Conservation (phyloP, 2,797 vertebrate genomes). For the Odontamblyopus lacepedii region DNA sequence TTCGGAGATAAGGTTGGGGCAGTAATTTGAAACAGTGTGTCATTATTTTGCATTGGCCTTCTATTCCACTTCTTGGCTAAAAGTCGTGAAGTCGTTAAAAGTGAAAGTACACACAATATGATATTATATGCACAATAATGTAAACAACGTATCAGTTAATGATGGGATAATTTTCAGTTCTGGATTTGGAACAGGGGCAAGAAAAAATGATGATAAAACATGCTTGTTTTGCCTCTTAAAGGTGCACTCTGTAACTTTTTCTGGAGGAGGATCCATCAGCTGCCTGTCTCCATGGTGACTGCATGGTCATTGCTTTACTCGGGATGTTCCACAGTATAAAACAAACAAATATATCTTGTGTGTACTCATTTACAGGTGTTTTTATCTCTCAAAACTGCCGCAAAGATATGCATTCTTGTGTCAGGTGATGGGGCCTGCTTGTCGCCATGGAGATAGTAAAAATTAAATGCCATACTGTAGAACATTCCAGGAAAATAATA, state of each 20-base stretch:
- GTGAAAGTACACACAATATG: neutral
- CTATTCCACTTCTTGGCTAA: conserved; percentile 37
- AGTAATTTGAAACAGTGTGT: conserved; percentile 58
- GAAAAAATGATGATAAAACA: neutral
- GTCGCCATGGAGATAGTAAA: too few species aligned
- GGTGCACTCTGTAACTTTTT: too few species aligned
- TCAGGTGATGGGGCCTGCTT: too few species aligned
- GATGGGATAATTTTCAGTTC: neutral
- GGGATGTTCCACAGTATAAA: too few species aligned
- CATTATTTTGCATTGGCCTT: conserved; percentile 56
- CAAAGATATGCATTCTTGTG: too few species aligned
- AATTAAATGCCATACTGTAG: too few species aligned
- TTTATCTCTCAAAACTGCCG: too few species aligned
- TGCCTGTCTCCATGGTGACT: neutral
- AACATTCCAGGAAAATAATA: too few species aligned
- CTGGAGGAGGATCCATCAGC: neutral
- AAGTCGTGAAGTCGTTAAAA: neutral
- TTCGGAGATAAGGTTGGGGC: conserved; percentile 64
- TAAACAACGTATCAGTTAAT: neutral
- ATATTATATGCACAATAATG: neutral
- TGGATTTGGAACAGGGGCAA: neutral
- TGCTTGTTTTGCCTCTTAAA: neutral
- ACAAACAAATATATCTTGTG: too few species aligned
- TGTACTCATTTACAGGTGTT: too few species aligned
- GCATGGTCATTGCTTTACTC: too few species aligned